Percentiles rank a stretch among this genome's conserved stretches.
Evolutionary conservation across 2,888 invertebrate genomes (phyloP).

Genomic region (Pseudanteris insignis): DNA sequence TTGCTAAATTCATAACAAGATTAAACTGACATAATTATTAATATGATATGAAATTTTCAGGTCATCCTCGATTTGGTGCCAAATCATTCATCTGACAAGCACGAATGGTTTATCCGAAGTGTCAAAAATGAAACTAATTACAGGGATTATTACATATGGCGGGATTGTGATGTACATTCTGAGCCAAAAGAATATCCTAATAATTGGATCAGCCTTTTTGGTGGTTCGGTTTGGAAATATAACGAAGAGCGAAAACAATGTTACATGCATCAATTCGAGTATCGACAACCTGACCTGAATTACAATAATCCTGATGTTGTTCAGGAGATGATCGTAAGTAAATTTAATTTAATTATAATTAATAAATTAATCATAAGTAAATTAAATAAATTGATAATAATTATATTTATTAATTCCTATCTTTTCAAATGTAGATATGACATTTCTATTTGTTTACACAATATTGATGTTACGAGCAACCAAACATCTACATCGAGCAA

Average conservation of each 20-base stretch:
- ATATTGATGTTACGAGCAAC: no score
- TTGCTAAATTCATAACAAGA: no score
- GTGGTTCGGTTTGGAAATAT: slow-evolving; percentile 74
- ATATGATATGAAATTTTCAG: no score
- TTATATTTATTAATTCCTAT: no score
- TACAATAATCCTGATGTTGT: slow-evolving; percentile 70
- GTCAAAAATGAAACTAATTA: slow-evolving; percentile 71
- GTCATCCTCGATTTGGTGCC: slow-evolving; percentile 69
- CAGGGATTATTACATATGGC: slow-evolving; percentile 82
- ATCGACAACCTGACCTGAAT: slow-evolving; percentile 75
- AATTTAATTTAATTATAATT: no score
- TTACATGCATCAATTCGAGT: slow-evolving; percentile 74
- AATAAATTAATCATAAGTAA: no score
- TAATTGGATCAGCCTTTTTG: slow-evolving; percentile 70
- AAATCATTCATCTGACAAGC: slow-evolving; percentile 78
- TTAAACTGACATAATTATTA: no score
- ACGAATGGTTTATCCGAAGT: slow-evolving; percentile 84
- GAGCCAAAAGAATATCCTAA: slow-evolving; percentile 64
- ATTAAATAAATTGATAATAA: no score
- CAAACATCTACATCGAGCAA: no score
- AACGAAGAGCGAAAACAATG: slow-evolving; percentile 69
- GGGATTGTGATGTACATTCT: slow-evolving; percentile 68
- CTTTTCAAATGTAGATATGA: no score
- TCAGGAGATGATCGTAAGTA: no score
- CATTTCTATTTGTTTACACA: no score